These are phyloP conservation scores for Dasypolia templi DNA, from an alignment of 2,888 invertebrate species.

Conservation along the genomic window DNA sequence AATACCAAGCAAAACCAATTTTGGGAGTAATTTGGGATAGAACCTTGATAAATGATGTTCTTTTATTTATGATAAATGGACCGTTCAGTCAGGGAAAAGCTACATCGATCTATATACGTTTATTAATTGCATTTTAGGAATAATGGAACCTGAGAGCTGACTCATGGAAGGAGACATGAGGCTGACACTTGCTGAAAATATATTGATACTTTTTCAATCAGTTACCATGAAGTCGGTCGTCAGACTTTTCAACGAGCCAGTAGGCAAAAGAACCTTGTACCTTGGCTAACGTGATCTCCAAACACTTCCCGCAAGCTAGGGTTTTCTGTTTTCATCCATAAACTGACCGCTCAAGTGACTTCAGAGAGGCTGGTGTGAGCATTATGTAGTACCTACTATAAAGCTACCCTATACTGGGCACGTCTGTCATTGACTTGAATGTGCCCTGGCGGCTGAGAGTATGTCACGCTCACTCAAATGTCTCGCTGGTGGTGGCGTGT, in stretches of 20 bases:
- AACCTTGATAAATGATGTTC: constrained; percentile 60
- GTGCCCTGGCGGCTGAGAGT: too few relatives aligned
- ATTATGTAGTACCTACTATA: too few relatives aligned
- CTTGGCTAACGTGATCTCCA: neutral
- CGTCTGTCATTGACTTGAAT: too few relatives aligned
- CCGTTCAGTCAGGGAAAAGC: constrained; percentile 40
- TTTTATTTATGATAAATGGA: constrained; percentile 65
- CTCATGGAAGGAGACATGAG: constrained; percentile 31
- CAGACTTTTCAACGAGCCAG: neutral
- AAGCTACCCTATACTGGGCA: too few relatives aligned
- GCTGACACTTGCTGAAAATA: constrained; percentile 3
- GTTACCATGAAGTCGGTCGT: neutral
- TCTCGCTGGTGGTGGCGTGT: too few relatives aligned
- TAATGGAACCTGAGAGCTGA: constrained; percentile 18
- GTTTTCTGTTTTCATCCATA: neutral
- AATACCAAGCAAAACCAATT: constrained; percentile 49
- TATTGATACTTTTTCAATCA: constrained; percentile 17
- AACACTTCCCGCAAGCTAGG: too few relatives aligned
- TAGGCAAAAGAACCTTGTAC: neutral
- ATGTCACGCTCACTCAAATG: too few relatives aligned
- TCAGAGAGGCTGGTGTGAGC: too few relatives aligned
- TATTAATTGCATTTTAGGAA: constrained; percentile 54
- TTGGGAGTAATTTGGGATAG: constrained; percentile 54
- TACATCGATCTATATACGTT: constrained; percentile 57
- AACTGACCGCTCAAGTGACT: too few relatives aligned